Percentiles rank a stretch among this genome's conserved stretches.
Conservation (phyloP, 1,140 invertebrate genomes). For the Grapholita molesta region DNA sequence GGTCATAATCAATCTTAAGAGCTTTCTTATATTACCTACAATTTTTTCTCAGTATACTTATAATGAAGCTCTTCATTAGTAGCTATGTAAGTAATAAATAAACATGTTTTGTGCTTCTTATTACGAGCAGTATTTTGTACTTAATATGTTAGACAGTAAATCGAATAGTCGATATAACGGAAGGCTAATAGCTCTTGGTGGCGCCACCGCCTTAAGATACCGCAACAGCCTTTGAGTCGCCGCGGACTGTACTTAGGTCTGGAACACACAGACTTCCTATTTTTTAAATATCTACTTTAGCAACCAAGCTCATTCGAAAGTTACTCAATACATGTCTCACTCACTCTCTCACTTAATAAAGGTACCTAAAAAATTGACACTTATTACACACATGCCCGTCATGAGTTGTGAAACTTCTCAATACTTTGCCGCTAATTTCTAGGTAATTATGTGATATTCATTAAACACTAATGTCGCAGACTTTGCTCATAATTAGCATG, state of each 20-base stretch:
- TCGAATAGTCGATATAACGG: neutral
- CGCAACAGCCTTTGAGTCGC: slow-evolving; percentile 33
- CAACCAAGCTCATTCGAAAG: no score
- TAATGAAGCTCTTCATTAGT: no score
- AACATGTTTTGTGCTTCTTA: no score
- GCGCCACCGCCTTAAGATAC: neutral
- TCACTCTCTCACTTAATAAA: no score
- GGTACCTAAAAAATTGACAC: no score
- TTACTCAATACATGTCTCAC: no score
- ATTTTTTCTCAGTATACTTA: no score
- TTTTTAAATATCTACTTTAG: neutral
- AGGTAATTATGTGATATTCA: slow-evolving; percentile 27
- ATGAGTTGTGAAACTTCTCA: neutral
- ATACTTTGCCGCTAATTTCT: neutral
- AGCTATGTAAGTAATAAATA: no score
- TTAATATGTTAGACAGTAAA: neutral
- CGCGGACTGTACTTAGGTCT: slow-evolving; percentile 28
- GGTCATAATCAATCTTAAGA: no score
- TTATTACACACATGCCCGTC: no score
- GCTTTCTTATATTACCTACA: no score
- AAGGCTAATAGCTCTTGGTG: slow-evolving; percentile 12
- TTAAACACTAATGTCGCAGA: slow-evolving; percentile 30
- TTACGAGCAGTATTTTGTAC: no score
- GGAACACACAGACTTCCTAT: neutral
- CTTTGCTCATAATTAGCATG: slow-evolving; percentile 41